Evolutionary conservation across 2,113 vertebrate genomes (phyloP), one percentile per base, ranked within the genome.

Genomic region (Anser cygnoides): DNA sequence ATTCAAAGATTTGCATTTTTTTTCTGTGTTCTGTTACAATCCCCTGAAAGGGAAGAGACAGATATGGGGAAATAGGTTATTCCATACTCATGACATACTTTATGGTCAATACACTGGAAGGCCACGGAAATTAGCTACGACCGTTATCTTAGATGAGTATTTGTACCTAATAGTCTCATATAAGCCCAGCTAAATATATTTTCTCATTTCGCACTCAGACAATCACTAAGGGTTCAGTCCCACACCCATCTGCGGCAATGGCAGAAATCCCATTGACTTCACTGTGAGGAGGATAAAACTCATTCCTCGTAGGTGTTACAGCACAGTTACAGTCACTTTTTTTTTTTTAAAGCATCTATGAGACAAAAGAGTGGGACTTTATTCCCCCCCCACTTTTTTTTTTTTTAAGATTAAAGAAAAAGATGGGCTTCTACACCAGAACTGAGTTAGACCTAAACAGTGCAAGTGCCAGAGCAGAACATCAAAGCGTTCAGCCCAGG

Each of bases 121-220:
- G 55, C 58, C 70, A 93, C 0, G 7, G 77, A 95, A 95, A 90
- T 84, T 78, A 92, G 58, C 66, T 89, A 63, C 61, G 87, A 66
- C 50, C 43, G 39, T 84, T 94, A 87, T 49, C 70, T 70, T 70
- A 76, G 74, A 91, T 66, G 50, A 84, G 66, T 92, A 89, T 91
- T 87, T 87, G 37, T 73, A 50, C 91, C 62, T 85, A 95, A 90
- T 85, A 85, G 29, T 92, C 74, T 94, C 80, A 84, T 61, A 92
- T 33, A 54, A 96, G 93, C 70, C 49, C 65, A 46, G 84, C 73
- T 96, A 94, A 94, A 89, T 73, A 82, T 92, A 95, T 89, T 91
- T 94, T 82, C 91, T 95, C 80, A 89, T 94, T 96, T 96, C 95
- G 95, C 88, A 96, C 80, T 89, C 89, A 94, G 72, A 91, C 43